phyloP scores from a whole-genome alignment of 2,113 vertebrate species.

The Stictonetta naevosa region DNA sequence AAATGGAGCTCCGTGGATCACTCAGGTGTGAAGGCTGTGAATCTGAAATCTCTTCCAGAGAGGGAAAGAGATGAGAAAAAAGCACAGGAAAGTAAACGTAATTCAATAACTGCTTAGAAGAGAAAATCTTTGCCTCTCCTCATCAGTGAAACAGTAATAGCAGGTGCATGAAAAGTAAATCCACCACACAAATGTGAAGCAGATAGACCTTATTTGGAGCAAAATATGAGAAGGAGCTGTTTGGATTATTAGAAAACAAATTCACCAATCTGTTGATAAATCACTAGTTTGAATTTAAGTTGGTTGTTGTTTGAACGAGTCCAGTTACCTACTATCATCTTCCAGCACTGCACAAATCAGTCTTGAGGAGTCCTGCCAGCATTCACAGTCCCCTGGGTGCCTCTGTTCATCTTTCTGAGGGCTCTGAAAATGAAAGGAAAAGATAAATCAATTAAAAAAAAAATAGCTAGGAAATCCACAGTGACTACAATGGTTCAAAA shows the following conservation, averaged over 20 bases:
- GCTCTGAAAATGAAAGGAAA: not conserved
- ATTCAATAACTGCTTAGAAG: constrained; percentile 36
- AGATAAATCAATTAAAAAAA: not conserved
- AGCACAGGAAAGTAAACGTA: constrained; percentile 48
- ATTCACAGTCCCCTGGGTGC: not conserved
- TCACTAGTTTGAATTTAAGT: not conserved
- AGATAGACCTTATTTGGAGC: not conserved
- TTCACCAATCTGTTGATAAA: not conserved
- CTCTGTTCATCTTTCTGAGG: not conserved
- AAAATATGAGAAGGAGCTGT: not conserved
- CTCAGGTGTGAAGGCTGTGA: constrained; percentile 78
- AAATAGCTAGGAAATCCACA: not conserved
- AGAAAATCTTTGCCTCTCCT: constrained; percentile 19
- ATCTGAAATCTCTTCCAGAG: constrained; percentile 73
- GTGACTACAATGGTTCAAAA: not conserved
- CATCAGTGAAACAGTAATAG: constrained; percentile 23
- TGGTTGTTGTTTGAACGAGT: not conserved
- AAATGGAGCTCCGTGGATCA: constrained; percentile 73
- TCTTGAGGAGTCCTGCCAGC: not conserved
- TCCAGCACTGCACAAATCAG: rapidly evolving
- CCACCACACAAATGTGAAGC: not conserved
- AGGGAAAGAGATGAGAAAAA: not conserved
- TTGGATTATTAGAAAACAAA: not conserved
- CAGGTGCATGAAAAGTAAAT: constrained; percentile 38
- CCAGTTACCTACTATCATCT: not conserved